Evolutionary conservation across 2,113 vertebrate genomes (phyloP).

Genomic region (Struthio camelus): DNA sequence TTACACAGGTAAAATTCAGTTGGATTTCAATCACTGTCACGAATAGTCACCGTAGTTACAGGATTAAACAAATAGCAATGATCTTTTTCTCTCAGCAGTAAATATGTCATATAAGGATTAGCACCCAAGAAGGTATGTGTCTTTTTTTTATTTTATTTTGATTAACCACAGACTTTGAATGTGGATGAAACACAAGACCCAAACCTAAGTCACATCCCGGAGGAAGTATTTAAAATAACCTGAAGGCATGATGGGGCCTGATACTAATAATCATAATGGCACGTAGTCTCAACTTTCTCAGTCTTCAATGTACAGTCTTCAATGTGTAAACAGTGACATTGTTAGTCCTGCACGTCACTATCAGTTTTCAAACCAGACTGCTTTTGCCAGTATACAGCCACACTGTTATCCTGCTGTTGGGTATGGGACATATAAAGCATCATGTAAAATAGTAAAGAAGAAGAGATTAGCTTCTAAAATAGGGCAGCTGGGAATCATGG

Average conservation of each 20-base stretch:
- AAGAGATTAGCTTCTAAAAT: neutral
- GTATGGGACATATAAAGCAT: neutral
- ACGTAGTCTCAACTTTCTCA: neutral
- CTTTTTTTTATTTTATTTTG: neutral
- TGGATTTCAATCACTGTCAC: neutral
- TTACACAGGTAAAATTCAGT: neutral
- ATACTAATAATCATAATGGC: neutral
- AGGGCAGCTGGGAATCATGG: neutral
- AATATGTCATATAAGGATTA: neutral
- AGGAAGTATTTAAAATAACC: neutral
- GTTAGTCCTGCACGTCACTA: neutral
- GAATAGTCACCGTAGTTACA: neutral
- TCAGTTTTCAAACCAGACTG: neutral
- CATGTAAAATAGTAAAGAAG: too few species aligned
- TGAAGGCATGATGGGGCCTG: neutral
- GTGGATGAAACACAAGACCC: neutral
- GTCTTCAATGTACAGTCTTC: neutral
- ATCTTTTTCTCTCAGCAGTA: neutral
- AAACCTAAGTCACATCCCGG: neutral
- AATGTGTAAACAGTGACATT: neutral
- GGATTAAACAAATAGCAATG: neutral
- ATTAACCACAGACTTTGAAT: slow-evolving; percentile 21
- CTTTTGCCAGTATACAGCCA: neutral
- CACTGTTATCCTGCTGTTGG: neutral
- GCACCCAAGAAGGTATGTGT: neutral